These are phyloP conservation scores for Sterrhoptilus dennistouni DNA, from an alignment of 2,113 vertebrate genomes.

Conservation along the genomic window DNA sequence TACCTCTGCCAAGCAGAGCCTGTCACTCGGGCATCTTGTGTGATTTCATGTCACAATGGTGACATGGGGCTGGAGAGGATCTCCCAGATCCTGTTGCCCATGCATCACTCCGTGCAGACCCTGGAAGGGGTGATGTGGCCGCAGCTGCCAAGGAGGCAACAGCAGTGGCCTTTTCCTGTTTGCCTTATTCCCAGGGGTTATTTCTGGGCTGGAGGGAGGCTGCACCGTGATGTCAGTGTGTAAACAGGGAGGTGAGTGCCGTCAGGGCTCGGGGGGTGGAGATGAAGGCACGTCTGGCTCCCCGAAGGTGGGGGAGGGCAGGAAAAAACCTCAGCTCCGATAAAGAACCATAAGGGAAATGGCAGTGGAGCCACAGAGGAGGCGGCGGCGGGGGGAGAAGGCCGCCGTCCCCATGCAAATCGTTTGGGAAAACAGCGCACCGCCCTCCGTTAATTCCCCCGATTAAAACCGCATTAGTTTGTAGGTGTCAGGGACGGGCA, in stretches of 20 bases:
- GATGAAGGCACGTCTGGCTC: constrained; percentile 56
- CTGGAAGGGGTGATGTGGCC: not conserved
- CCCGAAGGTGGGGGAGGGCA: not conserved
- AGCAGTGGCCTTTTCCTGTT: constrained; percentile 24
- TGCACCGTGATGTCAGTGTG: constrained; percentile 75
- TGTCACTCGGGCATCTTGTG: fast-evolving
- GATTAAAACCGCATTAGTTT: constrained; percentile 78
- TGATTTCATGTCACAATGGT: fast-evolving
- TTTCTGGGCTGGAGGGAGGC: constrained; percentile 57
- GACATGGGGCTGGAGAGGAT: fast-evolving
- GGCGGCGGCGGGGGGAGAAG: not conserved
- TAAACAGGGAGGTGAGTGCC: constrained; percentile 75
- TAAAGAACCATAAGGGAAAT: constrained; percentile 34
- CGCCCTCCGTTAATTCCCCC: constrained; percentile 71
- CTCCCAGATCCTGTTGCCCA: fast-evolving
- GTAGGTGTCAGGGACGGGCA: constrained; percentile 81
- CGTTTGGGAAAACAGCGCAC: constrained; percentile 57
- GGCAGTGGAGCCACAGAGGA: constrained; percentile 8
- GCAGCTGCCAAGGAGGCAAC: not conserved
- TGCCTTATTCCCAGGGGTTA: constrained; percentile 63
- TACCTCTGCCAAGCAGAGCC: not conserved
- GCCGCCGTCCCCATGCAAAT: constrained; percentile 33
- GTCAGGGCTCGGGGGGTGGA: constrained; percentile 41
- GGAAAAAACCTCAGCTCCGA: not conserved
- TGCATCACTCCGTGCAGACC: fast-evolving